Base-by-base conservation (phyloP, 1,140 invertebrate species). In the Euwallacea similis region DNA sequence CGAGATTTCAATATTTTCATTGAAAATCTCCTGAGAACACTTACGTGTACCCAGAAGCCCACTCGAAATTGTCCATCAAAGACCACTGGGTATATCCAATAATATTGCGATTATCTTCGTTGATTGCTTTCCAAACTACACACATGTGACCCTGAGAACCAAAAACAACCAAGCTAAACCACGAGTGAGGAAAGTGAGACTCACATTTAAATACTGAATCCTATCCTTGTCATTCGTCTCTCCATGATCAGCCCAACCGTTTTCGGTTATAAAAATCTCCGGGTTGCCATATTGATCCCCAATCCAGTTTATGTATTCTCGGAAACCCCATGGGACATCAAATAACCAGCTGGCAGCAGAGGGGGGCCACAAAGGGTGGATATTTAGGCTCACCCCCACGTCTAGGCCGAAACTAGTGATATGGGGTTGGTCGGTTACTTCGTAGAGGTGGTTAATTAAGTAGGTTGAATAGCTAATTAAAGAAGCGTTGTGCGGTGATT, bases 241-340 rank as follows among this genome's bases (percentile, higher is more conserved):
- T 11, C 60, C 71, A 33, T 53, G 43, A 33, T 43, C 55, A 10
- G 75, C 60, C 44, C 67, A 68, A 2, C 77, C 77, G 65, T 76
- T 77, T 73, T 77, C 76, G 2, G 71, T 76, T 21, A 77, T 75
- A 4, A 71, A 41, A 53, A 77, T 70, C 9, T 75, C 74, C 0
- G 86, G 84, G 77, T 90, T 87, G 60, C 84, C 79, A 75, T 90
- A 93, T 7, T 84, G 79, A 0, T 81, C 76, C 53, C 83, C 82
- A 7, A 93, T 84, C 84, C 87, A 89, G 56, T 87, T 87, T 13
- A 91, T 77, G 42, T 86, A 10, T 42, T 82, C 78, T 46, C 87
- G 79, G 10, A 89, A 79, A 3, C 87, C 86, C 74, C 80, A 79
- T 0, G 87, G 87, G 21, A 88, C 85, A 8, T 86, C 84, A 69